Evolutionary conservation across 1,140 invertebrate genomes (phyloP), one percentile per base, ranked within the genome.

Genomic region (Pogonus chalceus): DNA sequence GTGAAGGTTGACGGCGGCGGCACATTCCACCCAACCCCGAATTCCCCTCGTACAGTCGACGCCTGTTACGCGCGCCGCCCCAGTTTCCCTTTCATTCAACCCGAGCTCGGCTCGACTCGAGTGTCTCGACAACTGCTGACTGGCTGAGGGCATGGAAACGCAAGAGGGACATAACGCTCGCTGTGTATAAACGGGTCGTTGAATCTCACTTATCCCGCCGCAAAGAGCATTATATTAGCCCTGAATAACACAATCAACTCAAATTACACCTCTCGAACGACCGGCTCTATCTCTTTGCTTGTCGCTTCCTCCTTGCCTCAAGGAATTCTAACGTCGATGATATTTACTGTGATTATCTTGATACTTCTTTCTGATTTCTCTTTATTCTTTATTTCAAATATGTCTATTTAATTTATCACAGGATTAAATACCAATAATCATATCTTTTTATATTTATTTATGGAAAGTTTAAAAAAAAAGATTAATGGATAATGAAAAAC

Each of bases 1-100:
- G 55, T 56, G 55, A 56, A 56, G 55, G 55, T 56, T 56, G 20
- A 35, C 21, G 31, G 18, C 35, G 51, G 35, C 22, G 31, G 39
- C 14, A 31, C 26, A 7, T 31, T 4, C 26, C 26, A 4, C 26
- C 14, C 14, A 31, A n/a, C n/a, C n/a, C 26, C 37, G 37, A 10
- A 9, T 9, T 43, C 37, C 37, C 37, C 26, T 14, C 14, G n/a
- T 31, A 10, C 37, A 3, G 7, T 12, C 18, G 7, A 9, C 18
- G 18, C 9, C 18, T 43, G 37, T n/a, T n/a, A n/a, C n/a, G 9
- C 37, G 37, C 37, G 37, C 4, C 26, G 26, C 14, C 18, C 7
- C 18, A 16, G 9, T 43, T 43, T 43, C 37, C 37, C 37, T 43
- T 43, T 43, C 37, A 18, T 43, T 43, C 26, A 31, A n/a, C n/a